Evolutionary conservation across 2,888 invertebrate genomes (phyloP).

Genomic region (Tuberolachnus salignus): DNA sequence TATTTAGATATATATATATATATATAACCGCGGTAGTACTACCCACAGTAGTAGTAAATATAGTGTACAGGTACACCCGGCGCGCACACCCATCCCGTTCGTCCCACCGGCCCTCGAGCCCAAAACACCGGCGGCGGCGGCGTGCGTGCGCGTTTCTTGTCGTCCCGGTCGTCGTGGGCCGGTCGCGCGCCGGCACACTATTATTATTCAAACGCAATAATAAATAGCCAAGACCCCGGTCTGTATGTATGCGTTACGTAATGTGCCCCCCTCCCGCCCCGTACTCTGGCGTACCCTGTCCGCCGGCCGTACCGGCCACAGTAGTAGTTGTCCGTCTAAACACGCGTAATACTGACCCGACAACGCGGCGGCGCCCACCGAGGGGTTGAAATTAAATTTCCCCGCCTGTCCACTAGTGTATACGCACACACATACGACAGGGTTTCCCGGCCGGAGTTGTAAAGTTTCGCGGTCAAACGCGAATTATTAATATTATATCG

Average conservation of each 20-base stretch:
- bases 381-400: conserved; percentile 20
- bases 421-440: no score
- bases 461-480: background rate
- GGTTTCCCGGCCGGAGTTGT: conserved; percentile 18
- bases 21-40: conserved; percentile 2
- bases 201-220: conserved; percentile 52
- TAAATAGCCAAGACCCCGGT: conserved; percentile 34
- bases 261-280: no score
- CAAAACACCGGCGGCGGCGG: background rate
- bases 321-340: no score
- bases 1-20: no score
- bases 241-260: conserved; percentile 6
- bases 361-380: no score
- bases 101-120: background rate
- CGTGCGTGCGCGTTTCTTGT: background rate
- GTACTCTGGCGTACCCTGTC: background rate
- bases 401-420: no score
- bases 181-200: conserved; percentile 6
- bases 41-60: no score
- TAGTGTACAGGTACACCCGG: background rate
- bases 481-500: background rate
- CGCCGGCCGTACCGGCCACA: no score
- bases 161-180: background rate
- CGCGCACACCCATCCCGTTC: background rate
- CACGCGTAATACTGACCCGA: background rate